Base-by-base conservation (phyloP, 2,113 vertebrate genomes). In the Camarhynchus parvulus region DNA sequence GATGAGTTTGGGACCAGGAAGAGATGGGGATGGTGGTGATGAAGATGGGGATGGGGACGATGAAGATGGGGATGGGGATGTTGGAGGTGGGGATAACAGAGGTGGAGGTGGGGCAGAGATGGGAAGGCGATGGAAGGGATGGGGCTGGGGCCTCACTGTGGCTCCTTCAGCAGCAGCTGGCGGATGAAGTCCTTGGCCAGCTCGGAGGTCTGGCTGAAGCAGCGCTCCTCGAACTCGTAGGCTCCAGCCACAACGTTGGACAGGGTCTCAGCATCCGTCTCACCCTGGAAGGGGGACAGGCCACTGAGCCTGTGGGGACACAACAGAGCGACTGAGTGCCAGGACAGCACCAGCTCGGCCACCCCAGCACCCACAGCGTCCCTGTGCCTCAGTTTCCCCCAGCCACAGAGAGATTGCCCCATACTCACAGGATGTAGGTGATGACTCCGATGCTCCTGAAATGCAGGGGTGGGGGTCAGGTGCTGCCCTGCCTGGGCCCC, bases 361-460 rank as follows among this genome's bases (percentile, higher is more conserved):
- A 2, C 50, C 62, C 27, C 69, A 17, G 58, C 15, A 5, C 74
- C 39, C 52, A 0, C 10, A 2, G 25, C 4, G 27, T 13, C 46
- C 42, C 46, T 0, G 9, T 64, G 91, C 59, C 84, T 89, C 84
- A 41, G 66, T 78, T 74, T 69, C 66, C 61, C 42, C 59, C 7
- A 5, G 47, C 33, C 15, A 4, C 52, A 3, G 33, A 21, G 41
- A 27, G 18, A 6, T 20, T 1, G 1, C 10, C 62, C 28, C 11
- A 1, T 23, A 97, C 97, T 98, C 92, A 98, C 98, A 99, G 94
- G 67, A 98, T 98, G 94, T 98, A 98, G 63, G 98, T 98, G 74
- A 98, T 98, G 52, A 98, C 98, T 11, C 98, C 98, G 1, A 98
- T 97, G 80, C 98, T 98, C 98, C 98, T 99, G 91, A 27, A 93